Conservation (phyloP, 2,888 invertebrate genomes). For the Lithophane ornitopus region DNA sequence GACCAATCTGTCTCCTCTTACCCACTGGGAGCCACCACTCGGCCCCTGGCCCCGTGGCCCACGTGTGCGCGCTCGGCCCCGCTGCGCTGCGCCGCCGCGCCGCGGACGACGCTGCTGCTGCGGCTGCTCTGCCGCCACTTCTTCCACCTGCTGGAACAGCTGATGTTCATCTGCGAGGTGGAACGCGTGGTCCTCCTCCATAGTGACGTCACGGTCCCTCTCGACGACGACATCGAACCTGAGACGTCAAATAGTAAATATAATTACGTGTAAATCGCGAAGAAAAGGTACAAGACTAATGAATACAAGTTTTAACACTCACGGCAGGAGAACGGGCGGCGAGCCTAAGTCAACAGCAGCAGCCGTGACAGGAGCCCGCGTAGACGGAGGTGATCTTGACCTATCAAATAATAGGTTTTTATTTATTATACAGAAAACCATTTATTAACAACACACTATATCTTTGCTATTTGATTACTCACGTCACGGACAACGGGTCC, state of each 20-base stretch:
- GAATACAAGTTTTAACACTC: background rate
- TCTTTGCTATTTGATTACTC: background rate
- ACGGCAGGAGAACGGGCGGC: background rate
- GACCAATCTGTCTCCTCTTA: background rate
- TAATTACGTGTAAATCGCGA: background rate
- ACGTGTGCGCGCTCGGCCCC: background rate
- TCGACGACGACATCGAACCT: constrained; percentile 4
- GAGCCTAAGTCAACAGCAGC: background rate
- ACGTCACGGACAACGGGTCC: background rate
- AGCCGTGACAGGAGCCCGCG: background rate
- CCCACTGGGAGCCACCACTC: background rate
- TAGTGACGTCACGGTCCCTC: background rate
- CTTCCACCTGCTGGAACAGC: background rate
- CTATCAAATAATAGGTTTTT: background rate
- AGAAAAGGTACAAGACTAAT: background rate
- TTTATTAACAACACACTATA: background rate
- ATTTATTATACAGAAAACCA: background rate
- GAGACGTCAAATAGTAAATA: background rate
- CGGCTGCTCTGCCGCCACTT: background rate
- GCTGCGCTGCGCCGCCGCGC: background rate
- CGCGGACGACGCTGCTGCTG: background rate
- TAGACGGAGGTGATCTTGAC: background rate
- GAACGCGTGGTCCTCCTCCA: background rate
- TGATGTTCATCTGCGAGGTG: constrained; percentile 5
- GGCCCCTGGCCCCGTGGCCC: background rate